Evolutionary conservation across 2,888 invertebrate species (phyloP).

Genomic region (Acholoe squamosa): DNA sequence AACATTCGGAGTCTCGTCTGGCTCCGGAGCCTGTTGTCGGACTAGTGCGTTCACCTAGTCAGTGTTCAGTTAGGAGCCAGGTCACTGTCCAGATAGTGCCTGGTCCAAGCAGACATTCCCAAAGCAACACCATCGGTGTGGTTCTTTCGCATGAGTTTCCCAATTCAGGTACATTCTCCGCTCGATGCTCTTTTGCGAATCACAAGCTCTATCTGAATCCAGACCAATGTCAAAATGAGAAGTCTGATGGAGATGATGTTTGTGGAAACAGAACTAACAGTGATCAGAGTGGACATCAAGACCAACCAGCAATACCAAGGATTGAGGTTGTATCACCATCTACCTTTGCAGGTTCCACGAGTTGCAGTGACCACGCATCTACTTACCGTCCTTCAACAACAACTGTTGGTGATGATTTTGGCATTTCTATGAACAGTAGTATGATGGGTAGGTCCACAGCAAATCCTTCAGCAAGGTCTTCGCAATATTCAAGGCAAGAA

Average conservation of each 20-base stretch:
- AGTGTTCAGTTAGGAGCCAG: background rate
- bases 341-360: background rate
- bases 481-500: too few species aligned
- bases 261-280: background rate
- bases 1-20: background rate
- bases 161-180: background rate
- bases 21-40: background rate
- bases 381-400: background rate
- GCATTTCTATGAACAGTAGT: background rate
- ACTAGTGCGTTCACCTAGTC: background rate
- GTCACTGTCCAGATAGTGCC: conserved; percentile 31
- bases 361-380: background rate
- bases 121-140: conserved; percentile 7
- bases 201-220: background rate
- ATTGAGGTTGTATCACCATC: background rate
- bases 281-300: background rate
- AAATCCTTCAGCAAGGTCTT: background rate
- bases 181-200: background rate
- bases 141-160: conserved; percentile 19
- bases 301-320: background rate
- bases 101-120: background rate
- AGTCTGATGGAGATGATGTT: background rate
- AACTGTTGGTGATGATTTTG: conserved; percentile 7
- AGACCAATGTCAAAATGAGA: background rate
- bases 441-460: background rate